A percentile compares a stretch with the other conserved stretches of the same genome.
Evolutionary conservation across 2,888 invertebrate genomes (phyloP).

Genomic region (Lasioglossum villosulum): DNA sequence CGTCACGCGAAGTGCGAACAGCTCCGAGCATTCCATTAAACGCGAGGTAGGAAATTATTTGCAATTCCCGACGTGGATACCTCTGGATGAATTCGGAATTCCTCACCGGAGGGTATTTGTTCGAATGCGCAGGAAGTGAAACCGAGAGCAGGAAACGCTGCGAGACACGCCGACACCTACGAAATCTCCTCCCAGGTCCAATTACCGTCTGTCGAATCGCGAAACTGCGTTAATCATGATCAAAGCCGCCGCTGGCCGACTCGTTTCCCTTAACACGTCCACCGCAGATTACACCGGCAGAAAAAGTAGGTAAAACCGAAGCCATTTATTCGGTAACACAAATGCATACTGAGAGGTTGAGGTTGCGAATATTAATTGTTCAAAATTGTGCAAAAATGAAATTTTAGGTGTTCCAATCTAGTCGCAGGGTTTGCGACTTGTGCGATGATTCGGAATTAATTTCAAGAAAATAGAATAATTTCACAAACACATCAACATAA

Average conservation of each 20-base stretch:
- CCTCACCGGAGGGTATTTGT: not conserved
- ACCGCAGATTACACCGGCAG: not conserved
- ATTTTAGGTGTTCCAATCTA: not conserved
- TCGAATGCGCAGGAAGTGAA: not conserved
- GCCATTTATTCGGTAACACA: not conserved
- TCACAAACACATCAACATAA: not conserved
- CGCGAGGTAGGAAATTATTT: not conserved
- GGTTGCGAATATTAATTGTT: not conserved
- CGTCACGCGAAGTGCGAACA: not conserved
- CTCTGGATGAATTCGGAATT: not conserved
- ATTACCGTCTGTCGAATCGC: slow-evolving; percentile 1
- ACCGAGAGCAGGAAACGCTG: not conserved
- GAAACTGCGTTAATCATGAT: not conserved
- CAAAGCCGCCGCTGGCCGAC: not conserved
- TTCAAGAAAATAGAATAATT: not conserved
- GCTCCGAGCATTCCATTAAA: not conserved
- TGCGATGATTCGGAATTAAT: not conserved
- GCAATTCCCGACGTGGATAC: not conserved
- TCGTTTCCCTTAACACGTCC: slow-evolving; percentile 6
- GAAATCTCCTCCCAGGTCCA: not conserved
- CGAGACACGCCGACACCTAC: not conserved
- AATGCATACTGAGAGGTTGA: not conserved
- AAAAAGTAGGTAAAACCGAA: not conserved
- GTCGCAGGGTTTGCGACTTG: not conserved
- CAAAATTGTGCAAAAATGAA: not conserved